Base-by-base conservation (phyloP, 2,888 invertebrate species). In the Amphipyra berbera region DNA sequence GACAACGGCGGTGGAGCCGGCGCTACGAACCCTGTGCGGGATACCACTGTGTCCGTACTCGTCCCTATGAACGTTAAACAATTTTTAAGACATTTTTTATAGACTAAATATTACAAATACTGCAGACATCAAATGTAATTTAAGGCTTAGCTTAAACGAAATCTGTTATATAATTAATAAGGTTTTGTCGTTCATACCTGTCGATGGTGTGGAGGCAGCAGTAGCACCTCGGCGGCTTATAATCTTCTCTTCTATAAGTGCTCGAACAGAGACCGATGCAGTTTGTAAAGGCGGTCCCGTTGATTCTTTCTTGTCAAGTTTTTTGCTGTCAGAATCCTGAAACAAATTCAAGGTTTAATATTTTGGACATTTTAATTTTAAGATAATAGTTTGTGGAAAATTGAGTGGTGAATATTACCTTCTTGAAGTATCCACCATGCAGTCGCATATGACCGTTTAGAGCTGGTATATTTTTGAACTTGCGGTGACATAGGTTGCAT, bases 401-500 rank as follows among this genome's bases (percentile, higher is more conserved):
- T 4, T 37, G 3, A 2, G 4, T 9, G 8, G n/a, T 13, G 2
- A 21, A 57, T 64, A 68, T 79, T 91, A 97, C 97, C 96, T 98
- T 98, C 92, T 99, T 99, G 87, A 98, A 98, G 92, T 99, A 99
- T 60, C 99, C 99, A 46, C 99, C 99, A 90, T 99, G 99, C 72
- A 99, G 95, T 83, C 99, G 96, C 99, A 99, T 99, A 89, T 99
- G 99, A 8, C 99, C 99, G 92, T 99, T 99, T 60, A 99, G 96
- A 33, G 99, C 99, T 21, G 99, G 99, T 90, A 99, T 98, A 91
- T 99, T 99, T 95, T 99, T 99, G 95, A 99, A 99, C 89, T 98
- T 97, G 81, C 99, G 96, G 92, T 98, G 98, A 90, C 99, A 99
- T 66, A 99, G 96, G 92, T 98, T 98, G 94, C 99, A 99, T 90